Evolutionary conservation across 2,797 vertebrate species (phyloP), one percentile per base, ranked within the genome.

Genomic region (Takifugu rubripes): DNA sequence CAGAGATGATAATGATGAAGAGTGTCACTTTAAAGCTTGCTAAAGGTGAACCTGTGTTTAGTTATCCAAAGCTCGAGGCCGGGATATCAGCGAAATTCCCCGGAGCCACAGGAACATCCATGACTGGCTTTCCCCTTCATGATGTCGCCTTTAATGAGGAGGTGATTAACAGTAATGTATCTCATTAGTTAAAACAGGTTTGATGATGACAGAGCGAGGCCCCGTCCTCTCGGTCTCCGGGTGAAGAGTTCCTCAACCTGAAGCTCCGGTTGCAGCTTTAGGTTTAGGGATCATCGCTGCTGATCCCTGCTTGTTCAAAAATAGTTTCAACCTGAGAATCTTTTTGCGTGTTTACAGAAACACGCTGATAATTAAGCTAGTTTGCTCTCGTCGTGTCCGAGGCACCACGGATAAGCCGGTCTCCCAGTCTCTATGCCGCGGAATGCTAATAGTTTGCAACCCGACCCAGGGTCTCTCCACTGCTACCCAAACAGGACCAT

Each of bases 371-470:
- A 40, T 40, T 40, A 14, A 14, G 11, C 36, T 40, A 11, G 11
- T 40, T 40, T 12, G 10, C 9, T 11, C 36, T 14, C 12, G 12
- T 12, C 36, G n/a, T 46, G 6, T 46, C n/a, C 15, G 44, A n/a
- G 29, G 14, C 7, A 15, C 52, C 29, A 56, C 52, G 29, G 54
- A 29, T 24, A 27, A 66, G 56, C 59, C 68, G 3, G 49, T 51
- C 66, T 53, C 36, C 69, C 66, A 55, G 64, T 64, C 74, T 59
- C 24, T 21, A 75, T 74, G 72, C 62, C 54, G 48, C 70, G 84
- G 85, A 91, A 91, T 89, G 87, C 88, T 87, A 91, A 90, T 61
- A 90, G 87, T 88, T 84, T 90, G 84, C 68, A 90, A 88, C 82
- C 70, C 31, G 86, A 91, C 63, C 75, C 83, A 59, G 56, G 69